phyloP scores from a whole-genome alignment of 2,797 vertebrate genomes.

The Astyanax mexicanus region DNA sequence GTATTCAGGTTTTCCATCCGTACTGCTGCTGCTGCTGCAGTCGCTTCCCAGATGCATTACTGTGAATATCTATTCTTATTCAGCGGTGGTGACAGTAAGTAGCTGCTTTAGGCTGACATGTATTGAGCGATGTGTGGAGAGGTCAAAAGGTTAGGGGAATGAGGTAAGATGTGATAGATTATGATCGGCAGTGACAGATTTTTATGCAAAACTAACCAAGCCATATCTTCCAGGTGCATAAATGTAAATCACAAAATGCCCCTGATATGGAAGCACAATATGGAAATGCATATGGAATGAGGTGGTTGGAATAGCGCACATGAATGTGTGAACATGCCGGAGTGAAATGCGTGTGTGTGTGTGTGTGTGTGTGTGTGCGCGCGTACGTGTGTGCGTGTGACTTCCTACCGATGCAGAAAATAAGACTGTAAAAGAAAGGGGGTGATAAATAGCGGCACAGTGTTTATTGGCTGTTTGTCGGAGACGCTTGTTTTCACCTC shows the following conservation, averaged over 20 bases:
- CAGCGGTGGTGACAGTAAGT: neutral
- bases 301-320: constrained; percentile 13
- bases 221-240: neutral
- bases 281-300: constrained; percentile 41
- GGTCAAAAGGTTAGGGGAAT: constrained; percentile 30
- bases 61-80: constrained; percentile 1
- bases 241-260: constrained; percentile 30
- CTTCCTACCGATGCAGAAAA: constrained; percentile 48
- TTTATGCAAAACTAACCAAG: constrained; percentile 18
- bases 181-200: constrained; percentile 13
- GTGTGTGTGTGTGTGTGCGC: neutral
- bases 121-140: neutral
- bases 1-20: neutral
- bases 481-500: constrained; percentile 67
- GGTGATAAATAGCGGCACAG: constrained; percentile 60
- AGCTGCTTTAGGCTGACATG: neutral
- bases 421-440: constrained; percentile 55
- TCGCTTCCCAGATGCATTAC: neutral
- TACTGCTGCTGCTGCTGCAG: no score
- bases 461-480: constrained; percentile 55
- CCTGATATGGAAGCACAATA: constrained; percentile 38
- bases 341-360: constrained; percentile 7
- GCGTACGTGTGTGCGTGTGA: neutral
- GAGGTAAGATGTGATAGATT: constrained; percentile 14
- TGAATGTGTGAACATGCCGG: constrained; percentile 21